Evolutionary conservation across 1,140 invertebrate genomes (phyloP).

Genomic region (Drosophila bocqueti): DNA sequence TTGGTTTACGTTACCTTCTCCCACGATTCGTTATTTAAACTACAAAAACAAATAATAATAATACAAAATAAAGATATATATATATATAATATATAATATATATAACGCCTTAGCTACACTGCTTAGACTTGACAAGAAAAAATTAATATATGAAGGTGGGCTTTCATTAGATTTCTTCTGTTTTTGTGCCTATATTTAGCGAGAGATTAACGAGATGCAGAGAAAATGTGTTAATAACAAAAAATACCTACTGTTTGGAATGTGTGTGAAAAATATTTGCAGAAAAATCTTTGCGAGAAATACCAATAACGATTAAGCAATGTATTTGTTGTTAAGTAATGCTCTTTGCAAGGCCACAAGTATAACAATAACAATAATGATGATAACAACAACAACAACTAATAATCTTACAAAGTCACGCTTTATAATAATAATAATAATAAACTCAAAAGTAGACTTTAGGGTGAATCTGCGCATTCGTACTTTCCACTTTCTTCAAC

Average conservation of each 20-base stretch:
- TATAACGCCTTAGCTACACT: constrained; percentile 19
- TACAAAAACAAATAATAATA: too few species aligned
- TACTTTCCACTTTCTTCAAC: constrained; percentile 33
- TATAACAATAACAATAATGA: constrained; percentile 5
- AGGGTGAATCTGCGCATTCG: constrained; percentile 14
- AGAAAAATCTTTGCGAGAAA: constrained; percentile 6
- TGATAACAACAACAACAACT: not conserved
- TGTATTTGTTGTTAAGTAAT: constrained; percentile 41
- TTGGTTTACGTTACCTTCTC: constrained; percentile 1
- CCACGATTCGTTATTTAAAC: constrained; percentile 14
- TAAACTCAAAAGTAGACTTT: constrained; percentile 33
- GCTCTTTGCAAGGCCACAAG: constrained; percentile 43
- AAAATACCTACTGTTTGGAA: constrained; percentile 11
- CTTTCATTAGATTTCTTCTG: constrained; percentile 20
- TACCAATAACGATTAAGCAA: constrained; percentile 21
- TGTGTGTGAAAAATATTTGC: constrained; percentile 1
- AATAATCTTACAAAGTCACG: constrained; percentile 20
- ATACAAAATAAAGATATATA: not conserved
- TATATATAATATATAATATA: not conserved
- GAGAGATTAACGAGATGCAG: not conserved
- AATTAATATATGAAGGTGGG: constrained; percentile 2
- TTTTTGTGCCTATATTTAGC: constrained; percentile 9
- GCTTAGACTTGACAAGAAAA: constrained; percentile 6
- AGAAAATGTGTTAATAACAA: constrained; percentile 3
- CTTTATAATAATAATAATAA: constrained; percentile 13